A percentile compares a stretch with the other conserved stretches of the same genome.
These are phyloP conservation scores for Limonius californicus DNA, from an alignment of 1,140 invertebrate species.

Conservation along the genomic window DNA sequence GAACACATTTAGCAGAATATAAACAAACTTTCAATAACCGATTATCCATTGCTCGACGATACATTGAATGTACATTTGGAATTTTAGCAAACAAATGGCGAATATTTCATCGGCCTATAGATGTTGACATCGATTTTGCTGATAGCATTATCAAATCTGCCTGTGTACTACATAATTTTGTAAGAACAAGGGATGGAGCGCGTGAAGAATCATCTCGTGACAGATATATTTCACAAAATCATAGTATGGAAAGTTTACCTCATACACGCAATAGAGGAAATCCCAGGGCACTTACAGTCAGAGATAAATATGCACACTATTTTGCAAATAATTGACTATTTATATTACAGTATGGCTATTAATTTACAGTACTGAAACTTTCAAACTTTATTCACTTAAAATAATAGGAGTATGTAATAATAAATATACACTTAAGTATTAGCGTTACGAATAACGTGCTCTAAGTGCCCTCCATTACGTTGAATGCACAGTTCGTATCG, in stretches of 20 bases:
- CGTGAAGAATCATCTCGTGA: not conserved
- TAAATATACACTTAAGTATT: too few species aligned
- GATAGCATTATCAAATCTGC: conserved; percentile 30
- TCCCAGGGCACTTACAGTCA: not conserved
- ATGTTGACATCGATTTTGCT: conserved; percentile 29
- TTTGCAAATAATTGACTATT: too few species aligned
- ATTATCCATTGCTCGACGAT: conserved; percentile 42
- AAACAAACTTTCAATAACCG: conserved; percentile 43
- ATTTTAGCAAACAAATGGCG: conserved; percentile 12
- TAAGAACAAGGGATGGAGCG: not conserved
- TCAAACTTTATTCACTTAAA: too few species aligned
- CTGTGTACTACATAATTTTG: conserved; percentile 27
- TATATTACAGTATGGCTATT: too few species aligned
- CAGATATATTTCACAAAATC: not conserved
- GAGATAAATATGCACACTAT: not conserved
- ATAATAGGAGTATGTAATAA: too few species aligned
- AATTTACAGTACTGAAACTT: too few species aligned
- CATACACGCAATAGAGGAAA: not conserved
- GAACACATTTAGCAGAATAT: conserved; percentile 21
- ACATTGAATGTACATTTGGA: conserved; percentile 43
- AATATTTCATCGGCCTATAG: conserved; percentile 8
- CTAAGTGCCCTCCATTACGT: too few species aligned
- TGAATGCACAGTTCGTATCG: too few species aligned
- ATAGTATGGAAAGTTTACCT: not conserved
- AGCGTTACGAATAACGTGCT: too few species aligned